These are phyloP conservation scores for Anolis sagrei DNA, from an alignment of 2,113 vertebrate genomes.

Conservation along the genomic window DNA sequence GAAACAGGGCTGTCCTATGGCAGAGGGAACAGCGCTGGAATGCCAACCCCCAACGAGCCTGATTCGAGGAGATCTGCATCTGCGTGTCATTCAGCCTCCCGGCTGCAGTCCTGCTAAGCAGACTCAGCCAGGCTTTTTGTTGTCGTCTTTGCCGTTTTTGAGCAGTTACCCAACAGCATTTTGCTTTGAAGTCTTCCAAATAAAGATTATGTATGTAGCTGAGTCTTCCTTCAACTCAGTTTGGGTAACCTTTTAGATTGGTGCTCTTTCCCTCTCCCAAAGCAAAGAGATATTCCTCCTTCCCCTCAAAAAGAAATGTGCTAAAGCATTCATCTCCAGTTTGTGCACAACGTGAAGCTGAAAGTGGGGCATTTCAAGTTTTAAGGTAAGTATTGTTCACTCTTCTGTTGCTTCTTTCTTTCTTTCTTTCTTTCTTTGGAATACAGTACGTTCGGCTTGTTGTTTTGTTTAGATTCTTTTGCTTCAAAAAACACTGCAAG, in stretches of 20 bases:
- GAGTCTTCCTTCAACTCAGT: not conserved
- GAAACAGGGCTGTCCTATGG: slow-evolving; percentile 63
- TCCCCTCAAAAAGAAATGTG: fast-evolving
- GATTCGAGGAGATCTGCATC: slow-evolving; percentile 58
- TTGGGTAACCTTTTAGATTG: slow-evolving; percentile 8
- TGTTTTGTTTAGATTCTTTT: not conserved
- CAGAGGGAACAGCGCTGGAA: slow-evolving; percentile 37
- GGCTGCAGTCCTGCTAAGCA: slow-evolving; percentile 30
- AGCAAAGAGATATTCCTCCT: not conserved
- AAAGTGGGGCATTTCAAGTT: not conserved
- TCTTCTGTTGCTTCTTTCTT: not conserved
- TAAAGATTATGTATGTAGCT: not conserved
- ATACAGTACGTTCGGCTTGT: not conserved
- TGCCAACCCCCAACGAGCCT: slow-evolving; percentile 64
- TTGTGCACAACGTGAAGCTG: not conserved
- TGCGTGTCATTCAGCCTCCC: slow-evolving; percentile 66
- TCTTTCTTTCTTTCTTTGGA: not conserved
- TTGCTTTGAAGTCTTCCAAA: not conserved
- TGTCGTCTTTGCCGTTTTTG: slow-evolving; percentile 27
- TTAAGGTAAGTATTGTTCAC: not conserved
- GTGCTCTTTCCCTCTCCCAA: not conserved
- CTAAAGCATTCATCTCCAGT: not conserved
- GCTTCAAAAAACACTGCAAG: not conserved
- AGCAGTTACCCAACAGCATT: slow-evolving; percentile 2
- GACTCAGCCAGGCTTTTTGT: slow-evolving; percentile 11